Base-by-base conservation (phyloP, 2,797 vertebrate genomes). In the Thamnophis elegans region DNA sequence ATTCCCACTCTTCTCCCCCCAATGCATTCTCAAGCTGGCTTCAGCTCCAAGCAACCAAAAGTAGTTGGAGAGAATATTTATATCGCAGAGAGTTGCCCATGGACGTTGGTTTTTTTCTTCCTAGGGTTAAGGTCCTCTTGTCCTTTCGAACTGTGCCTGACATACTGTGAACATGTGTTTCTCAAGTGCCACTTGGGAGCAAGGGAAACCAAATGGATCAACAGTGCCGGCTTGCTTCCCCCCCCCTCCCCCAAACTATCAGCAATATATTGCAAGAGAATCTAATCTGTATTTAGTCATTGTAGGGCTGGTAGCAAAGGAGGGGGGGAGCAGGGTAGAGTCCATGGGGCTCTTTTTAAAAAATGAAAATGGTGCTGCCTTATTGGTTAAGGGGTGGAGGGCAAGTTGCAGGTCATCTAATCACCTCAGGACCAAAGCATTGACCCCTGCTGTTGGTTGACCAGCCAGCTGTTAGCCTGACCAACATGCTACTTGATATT, bases 341-440 rank as follows among this genome's bases (percentile, higher is more conserved):
- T 42, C 20, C 13, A 18, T 51, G 13, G 54, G n/a, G 58, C 8
- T 65, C 32, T 85, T 91, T 42, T 82, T 28, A 0, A 47, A 82
- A 42, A 78, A 78, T 18, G 22, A 22, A 42, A 47, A 42, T 85
- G 51, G n/a, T 55, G 68, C 73, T 91, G 89, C 58, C 51, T 65
- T 36, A 25, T 85, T 55, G 86, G 32, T n/a, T 56, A 51, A 68
- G 42, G 26, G 20, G 28, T 12, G 62, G 65, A 14, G 7, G 36
- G 42, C 28, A n/a, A 51, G 56, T 68, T 78, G 18, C 51, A 51
- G 22, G 65, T 51, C 68, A 88, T 60, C 51, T 91, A 32, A 9
- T 88, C 89, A 51, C 58, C 78, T 92, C 28, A 42, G 89, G 86
- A 93, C 92, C 92, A 89, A 88, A 91, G 68, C 47, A 91, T 88